phyloP scores from a whole-genome alignment of 2,888 invertebrate species.

The Thera obeliscata region DNA sequence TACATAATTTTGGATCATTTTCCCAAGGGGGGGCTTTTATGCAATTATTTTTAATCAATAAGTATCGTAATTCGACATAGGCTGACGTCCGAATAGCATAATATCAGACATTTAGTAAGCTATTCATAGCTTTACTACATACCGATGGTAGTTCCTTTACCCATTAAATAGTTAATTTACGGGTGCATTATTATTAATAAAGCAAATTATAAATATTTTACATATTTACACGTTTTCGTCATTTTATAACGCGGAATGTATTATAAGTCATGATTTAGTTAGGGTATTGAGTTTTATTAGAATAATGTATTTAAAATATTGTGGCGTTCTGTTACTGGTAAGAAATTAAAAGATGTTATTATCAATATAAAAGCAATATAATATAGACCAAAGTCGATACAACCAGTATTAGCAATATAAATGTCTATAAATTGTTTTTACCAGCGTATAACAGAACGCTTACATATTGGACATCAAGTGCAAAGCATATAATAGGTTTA shows the following conservation, averaged over 20 bases:
- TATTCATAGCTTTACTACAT: conserved; percentile 39
- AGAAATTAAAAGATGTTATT: conserved; percentile 1
- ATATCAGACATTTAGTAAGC: conserved; percentile 33
- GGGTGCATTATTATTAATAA: conserved; percentile 41
- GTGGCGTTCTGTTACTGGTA: conserved; percentile 33
- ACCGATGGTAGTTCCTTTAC: conserved; percentile 42
- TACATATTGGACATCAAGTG: conserved; percentile 41
- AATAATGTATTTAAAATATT: conserved; percentile 37
- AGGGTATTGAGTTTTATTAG: conserved; percentile 38
- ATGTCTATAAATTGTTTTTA: conserved; percentile 13
- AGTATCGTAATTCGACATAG: conserved; percentile 34
- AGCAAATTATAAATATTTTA: conserved; percentile 45
- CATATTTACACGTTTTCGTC: conserved; percentile 45
- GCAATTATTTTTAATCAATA: conserved; percentile 35
- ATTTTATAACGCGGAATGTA: conserved; percentile 44
- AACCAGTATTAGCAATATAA: conserved; percentile 19
- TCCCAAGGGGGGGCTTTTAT: conserved; percentile 34
- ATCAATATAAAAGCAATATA: conserved; percentile 17
- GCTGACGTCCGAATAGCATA: conserved; percentile 40
- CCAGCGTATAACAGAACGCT: conserved; percentile 32
- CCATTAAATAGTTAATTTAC: conserved; percentile 38
- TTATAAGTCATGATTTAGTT: conserved; percentile 39
- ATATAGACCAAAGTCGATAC: conserved; percentile 12
- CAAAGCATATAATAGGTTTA: conserved; percentile 45
- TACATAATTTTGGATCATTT: conserved; percentile 32